phyloP scores from a whole-genome alignment of 2,113 vertebrate species.

The Tamias sibiricus region DNA sequence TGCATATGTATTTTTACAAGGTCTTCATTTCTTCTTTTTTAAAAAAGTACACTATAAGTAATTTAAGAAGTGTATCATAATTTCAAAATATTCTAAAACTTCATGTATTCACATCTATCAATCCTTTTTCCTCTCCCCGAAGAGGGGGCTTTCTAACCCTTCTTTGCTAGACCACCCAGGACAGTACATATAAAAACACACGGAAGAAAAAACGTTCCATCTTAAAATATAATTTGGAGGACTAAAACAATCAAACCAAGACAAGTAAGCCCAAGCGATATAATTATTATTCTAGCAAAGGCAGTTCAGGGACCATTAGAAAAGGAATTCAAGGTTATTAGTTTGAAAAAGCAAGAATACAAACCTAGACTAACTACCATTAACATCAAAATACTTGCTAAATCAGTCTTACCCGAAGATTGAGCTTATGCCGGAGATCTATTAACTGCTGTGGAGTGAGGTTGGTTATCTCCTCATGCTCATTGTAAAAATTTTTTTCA shows the following conservation, averaged over 20 bases:
- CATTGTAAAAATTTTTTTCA: constrained; percentile 98
- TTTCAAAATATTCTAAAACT: constrained; percentile 42
- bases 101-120: not conserved
- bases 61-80: constrained; percentile 36
- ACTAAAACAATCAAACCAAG: constrained; percentile 48
- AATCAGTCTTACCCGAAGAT: constrained; percentile 92
- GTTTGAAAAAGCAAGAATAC: not conserved
- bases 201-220: constrained; percentile 17
- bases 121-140: not conserved
- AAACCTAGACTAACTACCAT: not conserved
- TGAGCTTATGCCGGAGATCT: constrained; percentile 96
- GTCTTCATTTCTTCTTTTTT: not conserved
- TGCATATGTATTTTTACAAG: not conserved
- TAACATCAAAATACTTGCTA: not conserved
- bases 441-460: constrained; percentile 92
- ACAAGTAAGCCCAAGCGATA: not conserved
- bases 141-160: not conserved
- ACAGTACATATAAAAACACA: constrained; percentile 16
- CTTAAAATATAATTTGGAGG: constrained; percentile 41
- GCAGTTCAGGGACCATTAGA: constrained; percentile 14
- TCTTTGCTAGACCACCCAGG: not conserved
- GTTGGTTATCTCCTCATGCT: constrained; percentile 95
- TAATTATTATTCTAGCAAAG: constrained; percentile 21
- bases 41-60: not conserved
- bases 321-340: constrained; percentile 29